Evolutionary conservation across 2,113 vertebrate species (phyloP).

Genomic region (Heliornis fulica): DNA sequence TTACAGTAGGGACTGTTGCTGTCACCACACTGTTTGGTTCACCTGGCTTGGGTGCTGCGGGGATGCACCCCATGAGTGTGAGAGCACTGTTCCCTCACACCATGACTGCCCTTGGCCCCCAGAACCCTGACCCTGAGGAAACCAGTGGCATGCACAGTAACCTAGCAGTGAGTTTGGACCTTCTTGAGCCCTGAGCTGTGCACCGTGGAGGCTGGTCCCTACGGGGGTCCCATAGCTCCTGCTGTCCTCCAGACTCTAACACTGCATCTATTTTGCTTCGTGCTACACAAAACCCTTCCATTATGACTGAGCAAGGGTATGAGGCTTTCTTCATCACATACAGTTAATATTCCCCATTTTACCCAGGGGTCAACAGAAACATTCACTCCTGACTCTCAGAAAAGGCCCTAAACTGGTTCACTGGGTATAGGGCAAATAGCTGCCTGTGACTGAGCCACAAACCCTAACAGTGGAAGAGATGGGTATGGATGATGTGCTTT

Average conservation of each 20-base stretch:
- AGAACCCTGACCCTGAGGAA: neutral
- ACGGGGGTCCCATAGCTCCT: neutral
- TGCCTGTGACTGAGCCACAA: neutral
- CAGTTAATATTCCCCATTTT: neutral
- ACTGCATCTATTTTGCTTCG: no score
- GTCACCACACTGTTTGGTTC: neutral
- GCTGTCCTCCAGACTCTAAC: neutral
- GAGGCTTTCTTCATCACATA: neutral
- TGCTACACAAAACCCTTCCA: no score
- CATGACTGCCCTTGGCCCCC: no score
- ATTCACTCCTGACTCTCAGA: neutral
- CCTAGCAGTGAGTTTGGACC: neutral
- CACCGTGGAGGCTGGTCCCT: neutral
- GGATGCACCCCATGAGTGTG: no score
- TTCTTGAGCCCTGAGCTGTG: neutral
- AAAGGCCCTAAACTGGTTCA: neutral
- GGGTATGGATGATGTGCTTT: neutral
- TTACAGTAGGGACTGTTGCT: neutral
- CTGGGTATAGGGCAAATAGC: neutral
- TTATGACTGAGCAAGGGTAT: neutral
- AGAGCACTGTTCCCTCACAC: neutral
- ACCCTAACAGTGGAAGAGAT: neutral
- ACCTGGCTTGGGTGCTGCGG: accelerated
- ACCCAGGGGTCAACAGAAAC: neutral
- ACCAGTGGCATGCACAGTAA: neutral